Evolutionary conservation across 2,888 invertebrate genomes (phyloP), one percentile per base, ranked within the genome.

Genomic region (Adineta ricciae): DNA sequence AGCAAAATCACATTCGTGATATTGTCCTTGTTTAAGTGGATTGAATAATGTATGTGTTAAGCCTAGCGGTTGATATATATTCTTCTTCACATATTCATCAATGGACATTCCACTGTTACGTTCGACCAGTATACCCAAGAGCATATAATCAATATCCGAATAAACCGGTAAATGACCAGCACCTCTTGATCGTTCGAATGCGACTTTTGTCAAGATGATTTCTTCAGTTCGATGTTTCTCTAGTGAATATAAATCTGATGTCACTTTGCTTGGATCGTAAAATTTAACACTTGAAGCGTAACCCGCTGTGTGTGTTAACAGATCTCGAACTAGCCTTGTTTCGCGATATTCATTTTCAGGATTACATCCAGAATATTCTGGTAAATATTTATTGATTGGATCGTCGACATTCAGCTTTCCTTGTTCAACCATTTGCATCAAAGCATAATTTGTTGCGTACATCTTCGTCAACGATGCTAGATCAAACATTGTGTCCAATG

Each of bases 121-220:
- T 38, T 73, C 73, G 36, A 73, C 32, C 16, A 73, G 11, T 38
- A 73, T 32, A 73, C 73, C 73, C 16, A 73, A 73, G 4, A 73
- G 38, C 73, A 73, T 73, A 73, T 73, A 73, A 73, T 73, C 73
- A 73, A 73, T 73, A 73, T 73, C 73, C 36, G 73, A 73, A 73
- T 73, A 73, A 21, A 73, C 38, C 2, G 73, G 73, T 73, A 73
- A 38, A 36, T 73, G 73, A 73, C 38, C 73, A 38, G 19, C 73
- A 73, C 38, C 73, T 73, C 73, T 73, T 46, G 46, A 5, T 46
- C 46, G 46, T 46, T 46, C 46, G 11, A 46, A 46, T 46, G 8
- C 46, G 5, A 11, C 46, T 46, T 46, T 46, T 46, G 46, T 46
- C 11, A 46, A 8, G 11, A 46, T 46, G 11, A 46, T 46, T 46